phyloP scores from a whole-genome alignment of 2,113 vertebrate species.

The Pomatostomus ruficeps region DNA sequence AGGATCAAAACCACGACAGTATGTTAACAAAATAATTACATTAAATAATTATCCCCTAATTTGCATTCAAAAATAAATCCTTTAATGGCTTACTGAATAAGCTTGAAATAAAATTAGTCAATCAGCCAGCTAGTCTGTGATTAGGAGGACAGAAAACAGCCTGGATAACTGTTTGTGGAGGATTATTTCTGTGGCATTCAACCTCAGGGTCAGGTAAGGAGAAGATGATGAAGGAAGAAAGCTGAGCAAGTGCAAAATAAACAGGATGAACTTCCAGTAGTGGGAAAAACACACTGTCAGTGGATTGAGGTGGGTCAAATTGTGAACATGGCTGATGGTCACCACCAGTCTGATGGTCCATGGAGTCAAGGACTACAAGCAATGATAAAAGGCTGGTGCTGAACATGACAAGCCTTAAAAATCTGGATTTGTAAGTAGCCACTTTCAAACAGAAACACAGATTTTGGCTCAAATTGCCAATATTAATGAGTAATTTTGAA shows the following conservation, averaged over 20 bases:
- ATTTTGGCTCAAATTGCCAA: background rate
- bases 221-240: background rate
- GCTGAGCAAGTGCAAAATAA: background rate
- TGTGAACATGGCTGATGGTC: background rate
- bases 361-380: background rate
- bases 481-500: background rate
- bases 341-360: background rate
- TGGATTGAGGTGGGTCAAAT: background rate
- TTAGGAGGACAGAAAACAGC: background rate
- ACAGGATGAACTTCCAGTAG: background rate
- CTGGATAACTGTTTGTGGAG: background rate
- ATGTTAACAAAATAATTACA: background rate
- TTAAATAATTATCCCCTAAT: background rate
- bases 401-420: background rate
- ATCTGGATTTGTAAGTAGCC: background rate
- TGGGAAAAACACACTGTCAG: background rate
- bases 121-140: background rate
- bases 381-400: background rate
- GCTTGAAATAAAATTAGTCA: background rate
- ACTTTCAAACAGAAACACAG: background rate
- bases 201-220: background rate
- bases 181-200: background rate
- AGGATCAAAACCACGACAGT: no score
- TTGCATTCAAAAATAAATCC: background rate
- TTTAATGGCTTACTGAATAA: constrained; percentile 4